Base-by-base conservation (phyloP, 2,888 invertebrate genomes). In the Vanessa cardui region DNA sequence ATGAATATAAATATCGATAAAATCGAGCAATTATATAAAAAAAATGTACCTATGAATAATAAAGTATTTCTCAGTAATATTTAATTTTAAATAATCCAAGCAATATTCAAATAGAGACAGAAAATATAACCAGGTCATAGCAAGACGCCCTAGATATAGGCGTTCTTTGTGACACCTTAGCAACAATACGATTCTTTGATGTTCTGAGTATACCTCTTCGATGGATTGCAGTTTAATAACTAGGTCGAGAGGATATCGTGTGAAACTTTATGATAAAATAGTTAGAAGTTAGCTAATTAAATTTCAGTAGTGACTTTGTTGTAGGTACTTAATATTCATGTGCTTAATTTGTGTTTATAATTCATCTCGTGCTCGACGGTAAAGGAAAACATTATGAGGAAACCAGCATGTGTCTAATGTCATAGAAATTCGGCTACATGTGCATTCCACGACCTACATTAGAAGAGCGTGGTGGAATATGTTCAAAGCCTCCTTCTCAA, bases 81-180 rank as follows among this genome's bases (percentile, higher is more conserved):
- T 4, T 39, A 9, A 39, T 39, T 39, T 39, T 39, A 9, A 39
- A 39, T 39, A 39, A 39, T 39, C 26, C 21, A 21, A 50, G 21
- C 50, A 26, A 50, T 50, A 20, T 50, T 50, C 20, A 50, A 50
- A 21, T 50, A 15, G 50, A 21, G 26, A 12, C 26, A 6, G n/a
- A 54, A 31, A 54, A 54, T 6, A 15, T 31, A 54, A 54, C 31
- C 21, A 54, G 52, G 52, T 31, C 52, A 54, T 33, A 33, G 56
- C 39, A 39, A 39, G 33, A 39, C 18, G 69, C 44, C 33, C 69
- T 59, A 70, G 63, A 67, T 66, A 62, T 45, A 63, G 66, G 66
- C 62, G 63, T 56, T 60, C 66, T 66, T 63, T 60, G 60, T 60
- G 60, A 63, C 66, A 69, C 66, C 69, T 66, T 39, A 39, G 56